Evolutionary conservation across 2,797 vertebrate genomes (phyloP).

Genomic region (Acipenser ruthenus): DNA sequence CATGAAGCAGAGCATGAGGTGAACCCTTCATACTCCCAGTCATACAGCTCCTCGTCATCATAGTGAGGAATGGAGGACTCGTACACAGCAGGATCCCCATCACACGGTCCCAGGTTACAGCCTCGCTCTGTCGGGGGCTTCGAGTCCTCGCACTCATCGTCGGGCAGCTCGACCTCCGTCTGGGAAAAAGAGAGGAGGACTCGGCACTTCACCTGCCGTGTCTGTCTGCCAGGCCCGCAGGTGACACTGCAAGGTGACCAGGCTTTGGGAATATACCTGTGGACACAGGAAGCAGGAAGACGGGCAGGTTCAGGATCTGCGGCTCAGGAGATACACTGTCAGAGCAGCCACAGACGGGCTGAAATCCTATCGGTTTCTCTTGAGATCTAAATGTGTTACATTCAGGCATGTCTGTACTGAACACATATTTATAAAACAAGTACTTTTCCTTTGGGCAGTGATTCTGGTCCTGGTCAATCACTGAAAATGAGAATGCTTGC

Average conservation of each 20-base stretch:
- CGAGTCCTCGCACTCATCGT: conserved; percentile 72
- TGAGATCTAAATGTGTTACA: neutral
- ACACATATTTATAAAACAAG: neutral
- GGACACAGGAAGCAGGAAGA: conserved; percentile 12
- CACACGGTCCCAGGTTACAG: conserved; percentile 61
- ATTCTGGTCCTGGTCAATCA: too few species aligned
- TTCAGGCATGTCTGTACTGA: fast-evolving
- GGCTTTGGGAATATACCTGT: conserved; percentile 76
- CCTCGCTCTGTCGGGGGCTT: conserved; percentile 50
- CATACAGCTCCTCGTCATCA: conserved; percentile 42
- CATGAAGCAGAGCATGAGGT: conserved; percentile 75
- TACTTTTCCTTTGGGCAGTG: too few species aligned
- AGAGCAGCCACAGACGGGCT: neutral
- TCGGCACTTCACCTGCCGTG: conserved; percentile 68
- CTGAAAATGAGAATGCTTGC: too few species aligned
- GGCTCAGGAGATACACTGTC: neutral
- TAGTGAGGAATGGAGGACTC: conserved; percentile 20
- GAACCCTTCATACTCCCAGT: conserved; percentile 82
- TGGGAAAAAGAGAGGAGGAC: conserved; percentile 77
- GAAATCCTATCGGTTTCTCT: neutral
- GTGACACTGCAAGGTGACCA: conserved; percentile 81
- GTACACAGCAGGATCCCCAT: conserved; percentile 25
- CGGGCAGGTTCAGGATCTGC: too few species aligned
- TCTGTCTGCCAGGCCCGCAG: conserved; percentile 69
- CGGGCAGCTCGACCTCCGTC: conserved; percentile 76